Evolutionary conservation across 64 coral and sea anemone species (phyloP).

Genomic region (Pocillopora damicornis): DNA sequence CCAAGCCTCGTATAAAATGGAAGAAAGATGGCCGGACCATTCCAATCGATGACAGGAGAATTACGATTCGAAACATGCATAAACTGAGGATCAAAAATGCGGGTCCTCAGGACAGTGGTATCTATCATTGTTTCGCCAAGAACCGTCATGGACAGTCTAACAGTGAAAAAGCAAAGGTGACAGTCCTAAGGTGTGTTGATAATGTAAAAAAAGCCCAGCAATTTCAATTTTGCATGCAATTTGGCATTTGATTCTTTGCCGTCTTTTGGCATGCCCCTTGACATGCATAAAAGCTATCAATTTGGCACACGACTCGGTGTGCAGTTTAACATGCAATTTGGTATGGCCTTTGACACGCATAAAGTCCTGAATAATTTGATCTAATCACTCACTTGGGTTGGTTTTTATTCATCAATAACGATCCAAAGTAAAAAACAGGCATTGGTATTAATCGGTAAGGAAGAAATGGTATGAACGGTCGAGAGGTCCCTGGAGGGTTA

Average conservation of each 20-base stretch:
- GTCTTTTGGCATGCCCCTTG: neutral
- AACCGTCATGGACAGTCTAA: slow-evolving; percentile 20
- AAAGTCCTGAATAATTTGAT: too few relatives aligned
- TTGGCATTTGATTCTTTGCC: neutral
- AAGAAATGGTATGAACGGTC: too few relatives aligned
- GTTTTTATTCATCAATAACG: too few relatives aligned
- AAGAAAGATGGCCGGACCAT: slow-evolving; percentile 66
- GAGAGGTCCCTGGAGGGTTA: too few relatives aligned
- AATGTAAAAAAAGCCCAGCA: neutral
- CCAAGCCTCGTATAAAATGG: slow-evolving; percentile 76
- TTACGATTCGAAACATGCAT: slow-evolving; percentile 7
- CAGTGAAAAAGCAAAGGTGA: slow-evolving; percentile 40
- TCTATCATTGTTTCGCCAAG: slow-evolving; percentile 81
- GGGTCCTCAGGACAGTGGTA: slow-evolving; percentile 23
- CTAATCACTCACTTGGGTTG: too few relatives aligned
- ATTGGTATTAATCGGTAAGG: too few relatives aligned
- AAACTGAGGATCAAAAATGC: slow-evolving; percentile 61
- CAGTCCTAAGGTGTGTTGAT: slow-evolving; percentile 37
- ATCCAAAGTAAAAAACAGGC: too few relatives aligned
- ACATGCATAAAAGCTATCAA: too few relatives aligned
- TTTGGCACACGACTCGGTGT: too few relatives aligned
- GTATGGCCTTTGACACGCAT: too few relatives aligned
- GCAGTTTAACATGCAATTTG: too few relatives aligned
- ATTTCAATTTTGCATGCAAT: neutral
- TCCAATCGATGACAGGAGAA: slow-evolving; percentile 15